These are phyloP conservation scores for Nebria salina DNA, from an alignment of 2,888 invertebrate genomes.

Conservation along the genomic window DNA sequence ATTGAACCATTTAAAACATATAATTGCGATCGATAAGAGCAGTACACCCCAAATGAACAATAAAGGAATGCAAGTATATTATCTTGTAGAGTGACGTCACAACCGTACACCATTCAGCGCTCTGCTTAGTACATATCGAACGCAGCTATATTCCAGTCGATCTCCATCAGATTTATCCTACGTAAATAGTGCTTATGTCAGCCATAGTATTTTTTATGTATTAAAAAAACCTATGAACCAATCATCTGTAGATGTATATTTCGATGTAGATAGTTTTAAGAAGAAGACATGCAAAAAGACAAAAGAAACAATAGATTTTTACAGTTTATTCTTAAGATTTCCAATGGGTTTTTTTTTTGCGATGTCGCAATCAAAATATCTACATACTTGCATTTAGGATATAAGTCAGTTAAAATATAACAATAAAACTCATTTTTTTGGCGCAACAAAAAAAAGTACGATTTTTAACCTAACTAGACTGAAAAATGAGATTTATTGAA, in stretches of 20 bases:
- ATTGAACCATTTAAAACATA: neutral
- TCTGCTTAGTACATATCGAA: no score
- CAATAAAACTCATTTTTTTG: neutral
- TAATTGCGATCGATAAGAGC: neutral
- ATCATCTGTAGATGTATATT: neutral
- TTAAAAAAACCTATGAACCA: neutral
- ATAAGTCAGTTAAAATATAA: neutral
- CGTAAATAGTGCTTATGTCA: neutral
- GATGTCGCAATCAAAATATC: slow-evolving; percentile 36
- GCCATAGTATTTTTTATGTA: neutral
- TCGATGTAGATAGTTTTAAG: neutral
- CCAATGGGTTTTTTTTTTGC: slow-evolving; percentile 17
- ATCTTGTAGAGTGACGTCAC: no score
- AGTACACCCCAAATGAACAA: no score
- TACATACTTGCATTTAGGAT: slow-evolving; percentile 27
- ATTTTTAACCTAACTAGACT: neutral
- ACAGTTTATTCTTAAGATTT: slow-evolving; percentile 12
- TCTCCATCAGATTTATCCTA: no score
- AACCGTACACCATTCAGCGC: no score
- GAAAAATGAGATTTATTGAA: neutral
- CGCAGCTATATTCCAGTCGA: no score
- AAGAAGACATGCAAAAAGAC: neutral
- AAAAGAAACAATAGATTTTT: slow-evolving; percentile 5
- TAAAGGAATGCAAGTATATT: no score
- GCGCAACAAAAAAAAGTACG: neutral